Base-by-base conservation (phyloP, 2,113 vertebrate genomes). In the Prunella himalayana region DNA sequence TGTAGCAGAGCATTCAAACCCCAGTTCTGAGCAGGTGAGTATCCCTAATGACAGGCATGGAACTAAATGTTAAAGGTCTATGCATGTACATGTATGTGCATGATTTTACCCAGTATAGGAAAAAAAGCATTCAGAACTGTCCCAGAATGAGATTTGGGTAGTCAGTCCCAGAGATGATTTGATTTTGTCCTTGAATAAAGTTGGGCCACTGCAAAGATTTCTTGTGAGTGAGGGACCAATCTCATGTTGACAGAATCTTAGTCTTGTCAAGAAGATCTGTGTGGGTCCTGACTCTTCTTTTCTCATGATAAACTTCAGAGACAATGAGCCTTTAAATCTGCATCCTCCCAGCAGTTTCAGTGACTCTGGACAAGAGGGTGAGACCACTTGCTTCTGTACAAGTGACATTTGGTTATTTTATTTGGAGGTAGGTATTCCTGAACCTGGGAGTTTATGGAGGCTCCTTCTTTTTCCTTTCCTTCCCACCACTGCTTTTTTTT, bases 41-140 rank as follows among this genome's bases (percentile, higher is more conserved):
- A 49, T 18, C 20, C 4, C 31, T 59, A 31, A 15, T 35, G 31
- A 30, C 14, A 24, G 12, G 44, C 6, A 9, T 2, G 3, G 31
- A 41, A 30, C 27, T 71, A n/a, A 33, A 11, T 10, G 4, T 50
- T 56, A 42, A 39, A 21, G 31, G 17, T 21, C 22, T 44, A 3
- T 50, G 11, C 7, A 13, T 2, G 8, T 42, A 33, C 7, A 1
- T 1, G 0, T 39, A 3, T 20, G 13, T 68, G 13, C 1, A 2
- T 14, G 9, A n/a, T 10, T 72, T 76, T 81, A 50, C 4, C 9
- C 69, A 13, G 1, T 41, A 11, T 2, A 17, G 15, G 31, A 16
- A 10, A 69, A 65, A 57, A 20, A 0, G n/a, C 18, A 9, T 63
- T 51, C 56, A 53, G 15, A 85, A 21, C 24, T 47, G 13, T 25